A percentile compares a stretch with the other conserved stretches of the same genome.
These are phyloP conservation scores for Scotopteryx bipunctaria DNA, from an alignment of 2,888 invertebrate species.

Conservation along the genomic window DNA sequence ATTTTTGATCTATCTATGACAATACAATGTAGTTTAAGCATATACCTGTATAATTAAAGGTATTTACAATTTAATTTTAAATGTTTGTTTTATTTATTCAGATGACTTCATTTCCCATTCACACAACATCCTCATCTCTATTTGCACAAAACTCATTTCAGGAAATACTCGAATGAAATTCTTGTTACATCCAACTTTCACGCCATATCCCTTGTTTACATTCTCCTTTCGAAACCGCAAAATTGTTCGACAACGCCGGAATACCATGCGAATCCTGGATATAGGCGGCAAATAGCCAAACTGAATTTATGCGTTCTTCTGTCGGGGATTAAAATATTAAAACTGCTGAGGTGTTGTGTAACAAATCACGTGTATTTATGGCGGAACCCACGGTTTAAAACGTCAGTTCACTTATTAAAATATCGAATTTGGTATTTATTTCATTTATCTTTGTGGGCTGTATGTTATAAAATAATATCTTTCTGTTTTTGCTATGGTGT, in stretches of 20 bases:
- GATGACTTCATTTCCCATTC: conserved; percentile 5
- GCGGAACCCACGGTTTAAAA: background rate
- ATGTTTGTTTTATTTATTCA: conserved; percentile 1
- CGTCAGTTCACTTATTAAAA: background rate
- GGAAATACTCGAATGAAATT: conserved; percentile 30
- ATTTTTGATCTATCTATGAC: too few relatives aligned
- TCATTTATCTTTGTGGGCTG: too few relatives aligned
- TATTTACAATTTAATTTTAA: background rate
- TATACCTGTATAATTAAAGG: background rate
- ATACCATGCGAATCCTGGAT: conserved; percentile 24
- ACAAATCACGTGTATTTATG: conserved; percentile 17
- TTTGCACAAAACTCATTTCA: conserved; percentile 28
- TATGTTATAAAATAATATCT: background rate
- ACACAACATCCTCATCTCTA: conserved; percentile 1
- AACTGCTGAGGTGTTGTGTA: conserved; percentile 35
- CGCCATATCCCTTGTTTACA: conserved; percentile 35
- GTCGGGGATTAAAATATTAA: conserved; percentile 39
- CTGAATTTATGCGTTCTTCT: conserved; percentile 38
- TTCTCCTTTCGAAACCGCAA: conserved; percentile 27
- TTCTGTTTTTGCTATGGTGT: background rate
- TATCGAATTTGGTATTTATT: background rate
- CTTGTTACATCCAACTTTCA: conserved; percentile 33
- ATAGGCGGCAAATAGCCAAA: conserved; percentile 29
- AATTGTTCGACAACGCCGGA: conserved; percentile 29
- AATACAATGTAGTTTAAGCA: too few relatives aligned